Conservation (phyloP, 2,113 vertebrate genomes). For the Eolophus roseicapilla region DNA sequence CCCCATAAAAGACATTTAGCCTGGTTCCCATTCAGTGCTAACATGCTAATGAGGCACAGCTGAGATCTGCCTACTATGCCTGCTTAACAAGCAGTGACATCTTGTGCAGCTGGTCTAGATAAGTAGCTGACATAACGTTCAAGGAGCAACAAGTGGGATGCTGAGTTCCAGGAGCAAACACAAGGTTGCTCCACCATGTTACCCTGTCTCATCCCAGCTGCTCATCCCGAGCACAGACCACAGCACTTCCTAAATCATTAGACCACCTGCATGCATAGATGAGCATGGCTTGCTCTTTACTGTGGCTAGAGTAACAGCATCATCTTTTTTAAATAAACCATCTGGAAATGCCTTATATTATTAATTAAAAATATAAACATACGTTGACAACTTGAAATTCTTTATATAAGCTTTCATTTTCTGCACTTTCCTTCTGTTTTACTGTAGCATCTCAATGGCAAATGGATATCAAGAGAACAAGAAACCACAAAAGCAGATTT, state of each 20-base stretch:
- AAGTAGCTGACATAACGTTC: neutral
- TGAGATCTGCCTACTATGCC: neutral
- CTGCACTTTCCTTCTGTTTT: neutral
- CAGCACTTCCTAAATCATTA: neutral
- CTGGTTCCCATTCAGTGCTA: neutral
- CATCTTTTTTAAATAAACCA: neutral
- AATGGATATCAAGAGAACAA: constrained; percentile 74
- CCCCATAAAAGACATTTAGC: neutral
- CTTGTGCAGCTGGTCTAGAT: neutral
- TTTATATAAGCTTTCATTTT: neutral
- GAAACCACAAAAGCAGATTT: constrained; percentile 78
- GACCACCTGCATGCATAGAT: neutral
- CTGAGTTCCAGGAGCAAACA: neutral
- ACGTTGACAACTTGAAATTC: neutral
- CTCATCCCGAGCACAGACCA: neutral
- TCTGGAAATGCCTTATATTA: neutral
- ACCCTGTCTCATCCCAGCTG: neutral
- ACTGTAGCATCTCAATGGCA: constrained; percentile 63
- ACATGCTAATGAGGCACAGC: neutral
- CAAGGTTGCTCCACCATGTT: neutral
- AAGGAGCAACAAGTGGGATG: neutral
- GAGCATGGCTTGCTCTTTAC: neutral
- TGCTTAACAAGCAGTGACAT: neutral
- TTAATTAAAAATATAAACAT: neutral
- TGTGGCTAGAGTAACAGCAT: neutral